Base-by-base conservation (phyloP, 35 echinoderm and acorn worm species). In the Lytechinus pictus region DNA sequence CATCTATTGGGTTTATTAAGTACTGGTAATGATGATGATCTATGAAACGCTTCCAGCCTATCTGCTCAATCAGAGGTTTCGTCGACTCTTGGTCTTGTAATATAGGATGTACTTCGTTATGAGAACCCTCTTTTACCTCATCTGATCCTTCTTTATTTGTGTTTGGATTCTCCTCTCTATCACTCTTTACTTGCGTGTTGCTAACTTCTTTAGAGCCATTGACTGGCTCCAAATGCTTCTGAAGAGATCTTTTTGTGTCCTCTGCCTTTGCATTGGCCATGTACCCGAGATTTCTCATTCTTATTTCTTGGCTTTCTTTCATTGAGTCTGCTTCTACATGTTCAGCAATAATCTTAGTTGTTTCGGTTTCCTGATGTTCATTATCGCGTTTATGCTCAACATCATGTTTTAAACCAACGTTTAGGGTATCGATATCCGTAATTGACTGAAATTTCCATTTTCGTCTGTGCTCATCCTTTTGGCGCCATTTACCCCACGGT, bases 1-100 rank as follows among this genome's bases (percentile, higher is more conserved):
- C 58, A 6, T 19, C n/a, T 10, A 2, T 16, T 27, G 92, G 92
- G 53, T 93, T 93, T 7, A 93, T 54, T 13, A 93, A 21, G 53
- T 93, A 93, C 28, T 9, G 52, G 54, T 93, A 93, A 14, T 93
- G 28, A 27, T 93, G 92, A 9, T 13, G 92, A 93, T 93, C 92
- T 9, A n/a, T 93, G 54, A 54, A 57, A 55, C 29, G 52, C 57
- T 93, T 93, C 92, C 92, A 93, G 66, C 66, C 66, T 79, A n/a
- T 79, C n/a, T 79, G 66, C n/a, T 19, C 66, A 24, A 79, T 79
- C 66, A 79, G 66, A 79, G 66, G 66, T 79, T 24, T 19, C 66
- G 16, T 24, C 6, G 19, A 7, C 66, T 24, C 16, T 79, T 79
- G 66, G n/a, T n/a, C 66, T 79, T 79, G 19, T n/a, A 7, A 24